Conservation (phyloP, 2,113 vertebrate genomes). For the Coregonus clupeaformis region DNA sequence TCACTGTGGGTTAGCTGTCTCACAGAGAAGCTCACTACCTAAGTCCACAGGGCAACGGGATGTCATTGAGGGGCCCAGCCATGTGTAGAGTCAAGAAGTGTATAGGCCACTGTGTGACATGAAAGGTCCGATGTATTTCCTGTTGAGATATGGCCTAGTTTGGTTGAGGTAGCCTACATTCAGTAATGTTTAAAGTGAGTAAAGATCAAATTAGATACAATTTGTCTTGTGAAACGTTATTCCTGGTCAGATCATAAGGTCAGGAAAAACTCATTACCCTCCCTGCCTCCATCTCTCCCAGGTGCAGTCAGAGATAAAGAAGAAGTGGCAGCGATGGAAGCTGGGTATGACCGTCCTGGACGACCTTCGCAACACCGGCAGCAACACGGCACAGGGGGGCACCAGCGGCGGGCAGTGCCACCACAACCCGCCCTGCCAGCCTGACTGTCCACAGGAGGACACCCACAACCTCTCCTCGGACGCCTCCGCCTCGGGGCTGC, state of each 20-base stretch:
- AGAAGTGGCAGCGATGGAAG: slow-evolving; percentile 71
- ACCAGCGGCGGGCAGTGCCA: slow-evolving; percentile 3
- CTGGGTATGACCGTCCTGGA: slow-evolving; percentile 53
- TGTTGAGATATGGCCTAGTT: neutral
- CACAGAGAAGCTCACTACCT: neutral
- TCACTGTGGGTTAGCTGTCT: neutral
- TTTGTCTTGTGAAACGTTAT: neutral
- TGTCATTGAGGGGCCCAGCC: neutral
- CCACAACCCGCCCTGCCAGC: slow-evolving; percentile 8
- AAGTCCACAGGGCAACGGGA: neutral
- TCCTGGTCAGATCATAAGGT: too few species aligned
- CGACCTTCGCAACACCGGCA: slow-evolving; percentile 42
- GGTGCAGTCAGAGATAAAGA: slow-evolving; percentile 78
- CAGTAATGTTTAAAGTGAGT: neutral
- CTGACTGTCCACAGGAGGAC: neutral
- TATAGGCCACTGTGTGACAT: neutral
- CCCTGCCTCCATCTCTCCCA: slow-evolving; percentile 24
- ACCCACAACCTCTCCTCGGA: neutral
- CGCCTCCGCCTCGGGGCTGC: neutral
- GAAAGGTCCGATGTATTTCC: neutral
- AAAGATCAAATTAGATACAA: neutral
- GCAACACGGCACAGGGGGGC: slow-evolving; percentile 24
- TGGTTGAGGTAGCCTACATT: neutral
- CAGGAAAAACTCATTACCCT: too few species aligned
- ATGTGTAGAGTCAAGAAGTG: neutral